Conservation (phyloP, 1,140 invertebrate species). For the Atta cephalotes region DNA sequence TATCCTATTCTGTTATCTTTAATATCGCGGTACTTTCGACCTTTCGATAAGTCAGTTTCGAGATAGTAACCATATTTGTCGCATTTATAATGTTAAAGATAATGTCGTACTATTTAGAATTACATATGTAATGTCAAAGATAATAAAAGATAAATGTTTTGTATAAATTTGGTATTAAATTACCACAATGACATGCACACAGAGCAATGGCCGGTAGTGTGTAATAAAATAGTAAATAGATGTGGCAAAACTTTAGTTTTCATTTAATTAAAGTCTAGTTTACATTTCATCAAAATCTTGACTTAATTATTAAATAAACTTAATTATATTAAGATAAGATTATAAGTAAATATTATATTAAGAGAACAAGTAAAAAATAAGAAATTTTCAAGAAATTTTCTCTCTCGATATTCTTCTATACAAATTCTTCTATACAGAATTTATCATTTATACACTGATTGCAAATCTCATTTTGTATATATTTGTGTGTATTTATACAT, state of each 20-base stretch:
- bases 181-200: neutral
- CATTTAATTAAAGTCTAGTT: neutral
- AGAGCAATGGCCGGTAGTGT: neutral
- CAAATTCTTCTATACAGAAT: neutral
- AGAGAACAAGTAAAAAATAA: neutral
- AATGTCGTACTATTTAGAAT: slow-evolving; percentile 1
- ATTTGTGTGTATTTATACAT: slow-evolving; percentile 40
- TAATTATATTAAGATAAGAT: slow-evolving; percentile 1
- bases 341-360: neutral
- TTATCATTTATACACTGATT: neutral
- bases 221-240: neutral
- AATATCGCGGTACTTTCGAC: slow-evolving; percentile 65
- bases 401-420: neutral
- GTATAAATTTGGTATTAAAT: slow-evolving; percentile 17
- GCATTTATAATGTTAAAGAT: neutral
- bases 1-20: slow-evolving; percentile 61
- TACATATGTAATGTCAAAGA: neutral
- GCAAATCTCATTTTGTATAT: neutral
- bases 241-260: neutral
- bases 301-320: neutral
- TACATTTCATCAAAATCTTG: neutral
- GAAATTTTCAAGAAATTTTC: neutral
- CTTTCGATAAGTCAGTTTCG: slow-evolving; percentile 57
- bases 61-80: slow-evolving; percentile 50
- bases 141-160: neutral